Base-by-base conservation (phyloP, 2,113 vertebrate species). In the Thunnus thynnus region DNA sequence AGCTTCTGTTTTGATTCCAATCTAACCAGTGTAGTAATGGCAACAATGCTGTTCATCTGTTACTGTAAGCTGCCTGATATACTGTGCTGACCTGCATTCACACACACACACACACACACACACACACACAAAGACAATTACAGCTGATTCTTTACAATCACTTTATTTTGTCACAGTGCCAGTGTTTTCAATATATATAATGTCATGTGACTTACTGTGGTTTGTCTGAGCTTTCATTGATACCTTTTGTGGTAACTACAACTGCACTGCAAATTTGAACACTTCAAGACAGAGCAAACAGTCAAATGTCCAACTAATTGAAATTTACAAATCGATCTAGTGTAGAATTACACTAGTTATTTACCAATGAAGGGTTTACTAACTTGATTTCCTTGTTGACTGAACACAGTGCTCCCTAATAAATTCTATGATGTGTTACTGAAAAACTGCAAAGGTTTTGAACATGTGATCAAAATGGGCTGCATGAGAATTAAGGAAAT, bases 141-240 rank as follows among this genome's bases (percentile, higher is more conserved):
- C 36, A 41, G 36, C 36, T 41, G 36, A 41, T 18, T 73, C 50
- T 48, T 69, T 18, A 41, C 5, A 22, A 18, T 10, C 25, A 44
- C 47, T 82, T 82, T 79, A 79, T 76, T 76, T 76, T 18, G 20
- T 68, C 51, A 61, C 47, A 62, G 55, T 25, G 22, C 5, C 3
- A 32, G 56, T 54, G 25, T 79, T 71, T 51, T 56, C 13, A 13
- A 41, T 41, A 55, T 55, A 46, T 13, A 55, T 8, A 48, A 12
- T 32, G 44, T 56, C 13, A 62, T 1, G 18, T 51, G 57, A 68
- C n/a, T 46, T 48, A 10, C 13, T 54, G 44, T n/a, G 20, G 47
- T 5, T 11, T 2, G 12, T 13, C 8, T 63, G 46, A 30, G 16
- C 7, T 47, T 22, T 4, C 4, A 3, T 46, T 48, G 17, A 61